Base-by-base conservation (phyloP, 2,113 vertebrate genomes). In the Plectropomus leopardus region DNA sequence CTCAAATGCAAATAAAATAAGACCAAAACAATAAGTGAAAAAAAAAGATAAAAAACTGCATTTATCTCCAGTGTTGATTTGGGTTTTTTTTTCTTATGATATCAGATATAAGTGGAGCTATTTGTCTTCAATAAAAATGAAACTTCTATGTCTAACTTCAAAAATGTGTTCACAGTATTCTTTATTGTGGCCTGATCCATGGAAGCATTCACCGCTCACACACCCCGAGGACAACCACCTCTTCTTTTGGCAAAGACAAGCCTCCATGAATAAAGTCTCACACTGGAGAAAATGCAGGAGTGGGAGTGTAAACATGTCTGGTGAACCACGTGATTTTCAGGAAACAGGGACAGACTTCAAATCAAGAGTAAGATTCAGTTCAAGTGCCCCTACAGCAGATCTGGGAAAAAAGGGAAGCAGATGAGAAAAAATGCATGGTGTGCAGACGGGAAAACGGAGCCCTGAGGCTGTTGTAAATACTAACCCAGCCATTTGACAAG, bases 251-350 rank as follows among this genome's bases (percentile, higher is more conserved):
- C 26, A 69, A 17, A 24, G 3, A 4, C 26, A 36, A 5, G 5
- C 13, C 24, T 11, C 26, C 1, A 0, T 40, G 23, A 51, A 23
- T 14, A 40, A 4, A 65, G 4, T 48, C 21, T 48, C 74, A 74
- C 24, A 40, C 0, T 23, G 21, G 4, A 7, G 28, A 30, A 36
- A 14, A 1, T 2, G 21, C 16, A 40, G 10, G 15, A 7, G 34
- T 4, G 51, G 19, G 7, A 64, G 30, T 13, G 26, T 30, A 51
- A 65, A n/a, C 16, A 64, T 24, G 44, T 13, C n/a, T 4, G 28
- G 54, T 24, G 59, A 48, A 16, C n/a, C 76, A 86, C 8, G 32
- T 83, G 77, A 59, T 64, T 86, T 75, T 57, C 83, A 78, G 36
- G 80, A 88, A 88, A 80, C n/a, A 3, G 23, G n/a, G 1, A 26